Conservation (phyloP, 1,140 invertebrate species). For the Trichomalopsis sarcophagae region DNA sequence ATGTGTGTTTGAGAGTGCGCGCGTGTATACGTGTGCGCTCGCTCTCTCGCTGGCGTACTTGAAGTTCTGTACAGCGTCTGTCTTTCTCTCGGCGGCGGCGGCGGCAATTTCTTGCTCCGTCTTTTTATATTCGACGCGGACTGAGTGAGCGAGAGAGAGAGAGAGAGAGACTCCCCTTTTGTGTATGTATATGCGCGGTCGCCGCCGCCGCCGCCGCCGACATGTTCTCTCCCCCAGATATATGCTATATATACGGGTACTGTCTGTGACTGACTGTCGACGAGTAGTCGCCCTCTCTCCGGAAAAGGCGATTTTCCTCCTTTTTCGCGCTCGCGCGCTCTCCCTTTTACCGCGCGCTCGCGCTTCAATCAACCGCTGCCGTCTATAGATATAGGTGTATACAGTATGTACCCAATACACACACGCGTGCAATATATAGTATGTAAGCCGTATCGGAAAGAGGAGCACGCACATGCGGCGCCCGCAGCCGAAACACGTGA, state of each 20-base stretch:
- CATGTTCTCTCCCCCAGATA: background rate
- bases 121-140: conserved; percentile 42
- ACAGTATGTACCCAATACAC: background rate
- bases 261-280: background rate
- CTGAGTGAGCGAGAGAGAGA: background rate
- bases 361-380: background rate
- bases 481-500: conserved; percentile 47
- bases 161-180: conserved; percentile 37
- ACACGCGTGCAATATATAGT: background rate
- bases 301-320: conserved; percentile 39
- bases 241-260: conserved; percentile 17
- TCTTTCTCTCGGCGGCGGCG: conserved; percentile 32
- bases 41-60: background rate
- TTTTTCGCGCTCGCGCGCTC: conserved; percentile 15
- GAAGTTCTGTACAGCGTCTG: background rate
- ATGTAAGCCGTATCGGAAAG: background rate
- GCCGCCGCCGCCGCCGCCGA: no score
- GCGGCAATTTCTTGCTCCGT: conserved; percentile 39
- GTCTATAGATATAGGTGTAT: no score
- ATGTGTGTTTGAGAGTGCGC: background rate
- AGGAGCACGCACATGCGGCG: conserved; percentile 39
- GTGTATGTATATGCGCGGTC: background rate
- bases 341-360: background rate
- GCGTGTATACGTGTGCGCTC: background rate
- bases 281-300: background rate